Conservation (phyloP, 1,140 invertebrate species). For the Oncopeltus fasciatus region DNA sequence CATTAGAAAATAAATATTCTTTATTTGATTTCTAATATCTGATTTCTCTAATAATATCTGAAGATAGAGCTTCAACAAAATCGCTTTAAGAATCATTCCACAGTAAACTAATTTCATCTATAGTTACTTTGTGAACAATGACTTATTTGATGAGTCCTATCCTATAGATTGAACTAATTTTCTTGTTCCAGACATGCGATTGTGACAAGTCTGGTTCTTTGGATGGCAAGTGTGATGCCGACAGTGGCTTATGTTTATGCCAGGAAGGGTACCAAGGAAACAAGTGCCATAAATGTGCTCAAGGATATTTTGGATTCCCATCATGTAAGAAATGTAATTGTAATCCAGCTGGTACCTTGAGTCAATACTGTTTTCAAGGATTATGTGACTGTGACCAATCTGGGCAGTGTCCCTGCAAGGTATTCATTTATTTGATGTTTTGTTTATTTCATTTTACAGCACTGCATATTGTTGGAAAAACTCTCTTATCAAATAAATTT, state of each 20-base stretch:
- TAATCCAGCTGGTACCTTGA: constrained; percentile 47
- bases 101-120: too few species aligned
- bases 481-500: background rate
- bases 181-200: constrained; percentile 45
- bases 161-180: too few species aligned
- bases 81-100: too few species aligned
- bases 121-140: too few species aligned
- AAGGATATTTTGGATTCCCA: constrained; percentile 81
- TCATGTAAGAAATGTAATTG: constrained; percentile 73
- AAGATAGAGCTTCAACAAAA: too few species aligned
- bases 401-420: constrained; percentile 79
- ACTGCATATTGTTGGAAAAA: background rate
- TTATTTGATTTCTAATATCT: too few species aligned
- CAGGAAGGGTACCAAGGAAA: constrained; percentile 61
- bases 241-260: constrained; percentile 68
- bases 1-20: too few species aligned
- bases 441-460: background rate
- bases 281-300: constrained; percentile 64
- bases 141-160: too few species aligned
- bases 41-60: too few species aligned
- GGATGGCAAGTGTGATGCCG: constrained; percentile 51
- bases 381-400: constrained; percentile 58
- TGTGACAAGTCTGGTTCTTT: constrained; percentile 58
- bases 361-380: constrained; percentile 39
- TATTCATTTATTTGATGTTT: constrained; percentile 26